These are phyloP conservation scores for Caradrina clavipalpis DNA, from an alignment of 2,888 invertebrate species.

Conservation along the genomic window DNA sequence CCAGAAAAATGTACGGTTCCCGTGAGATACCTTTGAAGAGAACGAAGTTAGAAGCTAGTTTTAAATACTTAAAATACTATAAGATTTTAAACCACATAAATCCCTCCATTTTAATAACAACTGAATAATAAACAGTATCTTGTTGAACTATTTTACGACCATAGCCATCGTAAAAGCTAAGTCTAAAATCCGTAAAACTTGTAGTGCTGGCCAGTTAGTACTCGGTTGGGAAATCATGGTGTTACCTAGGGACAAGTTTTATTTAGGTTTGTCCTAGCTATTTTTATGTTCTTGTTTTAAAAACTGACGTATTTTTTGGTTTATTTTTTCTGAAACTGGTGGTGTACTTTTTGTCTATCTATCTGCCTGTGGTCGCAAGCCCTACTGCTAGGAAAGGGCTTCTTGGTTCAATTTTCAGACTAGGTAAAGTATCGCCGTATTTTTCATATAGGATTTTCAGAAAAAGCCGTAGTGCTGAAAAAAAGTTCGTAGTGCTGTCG, in stretches of 20 bases:
- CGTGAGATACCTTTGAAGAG: no score
- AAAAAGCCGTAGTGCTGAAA: no score
- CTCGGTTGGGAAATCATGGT: conserved; percentile 52
- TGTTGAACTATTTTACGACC: conserved; percentile 21
- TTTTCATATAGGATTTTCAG: no score
- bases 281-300: conserved; percentile 21
- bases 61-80: neutral
- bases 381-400: no score
- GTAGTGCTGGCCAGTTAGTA: conserved; percentile 27
- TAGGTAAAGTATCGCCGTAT: no score
- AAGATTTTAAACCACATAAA: neutral
- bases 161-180: conserved; percentile 43
- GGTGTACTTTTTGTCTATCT: no score
- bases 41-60: no score
- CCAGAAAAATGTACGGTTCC: no score
- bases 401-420: no score
- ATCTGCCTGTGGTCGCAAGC: no score
- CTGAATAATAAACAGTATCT: conserved; percentile 4
- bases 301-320: neutral
- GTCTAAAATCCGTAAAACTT: conserved; percentile 21
- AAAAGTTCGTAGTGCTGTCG: no score
- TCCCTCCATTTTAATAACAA: neutral
- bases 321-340: no score
- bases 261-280: conserved; percentile 12
- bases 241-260: conserved; percentile 3